These are phyloP conservation scores for Netelia virgata DNA, from an alignment of 2,888 invertebrate genomes.

Conservation along the genomic window DNA sequence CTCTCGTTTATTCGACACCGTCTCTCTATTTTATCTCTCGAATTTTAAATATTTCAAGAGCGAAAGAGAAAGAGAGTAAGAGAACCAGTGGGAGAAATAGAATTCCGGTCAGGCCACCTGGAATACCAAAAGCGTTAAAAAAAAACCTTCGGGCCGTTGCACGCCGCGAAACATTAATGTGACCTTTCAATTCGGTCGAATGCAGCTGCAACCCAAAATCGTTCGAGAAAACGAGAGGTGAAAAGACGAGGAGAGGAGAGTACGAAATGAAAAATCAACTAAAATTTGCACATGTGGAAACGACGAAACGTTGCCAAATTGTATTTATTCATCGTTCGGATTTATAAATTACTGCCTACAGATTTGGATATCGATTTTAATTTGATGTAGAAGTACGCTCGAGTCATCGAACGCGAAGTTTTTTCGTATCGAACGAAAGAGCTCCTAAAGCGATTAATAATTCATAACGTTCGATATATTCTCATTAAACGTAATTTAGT, in stretches of 20 bases:
- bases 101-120: constrained; percentile 1
- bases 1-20: not conserved
- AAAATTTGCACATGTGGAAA: not conserved
- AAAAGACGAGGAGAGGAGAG: not conserved
- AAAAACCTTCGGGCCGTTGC: constrained; percentile 18
- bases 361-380: no score
- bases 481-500: not conserved
- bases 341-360: no score
- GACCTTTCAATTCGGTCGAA: constrained; percentile 34
- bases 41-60: constrained; percentile 35
- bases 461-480: no score
- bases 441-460: no score
- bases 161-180: constrained; percentile 31
- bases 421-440: no score
- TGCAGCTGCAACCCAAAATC: constrained; percentile 28
- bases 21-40: constrained; percentile 12
- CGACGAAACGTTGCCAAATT: no score
- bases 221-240: not conserved
- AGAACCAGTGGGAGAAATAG: constrained; percentile 4
- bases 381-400: no score
- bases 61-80: not conserved
- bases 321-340: no score
- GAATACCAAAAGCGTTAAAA: constrained; percentile 25
- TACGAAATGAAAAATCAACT: not conserved
- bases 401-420: no score